Percentiles rank a stretch among this genome's conserved stretches.
phyloP scores from a whole-genome alignment of 2,113 vertebrate genomes.

The Notarius quadriscutis region DNA sequence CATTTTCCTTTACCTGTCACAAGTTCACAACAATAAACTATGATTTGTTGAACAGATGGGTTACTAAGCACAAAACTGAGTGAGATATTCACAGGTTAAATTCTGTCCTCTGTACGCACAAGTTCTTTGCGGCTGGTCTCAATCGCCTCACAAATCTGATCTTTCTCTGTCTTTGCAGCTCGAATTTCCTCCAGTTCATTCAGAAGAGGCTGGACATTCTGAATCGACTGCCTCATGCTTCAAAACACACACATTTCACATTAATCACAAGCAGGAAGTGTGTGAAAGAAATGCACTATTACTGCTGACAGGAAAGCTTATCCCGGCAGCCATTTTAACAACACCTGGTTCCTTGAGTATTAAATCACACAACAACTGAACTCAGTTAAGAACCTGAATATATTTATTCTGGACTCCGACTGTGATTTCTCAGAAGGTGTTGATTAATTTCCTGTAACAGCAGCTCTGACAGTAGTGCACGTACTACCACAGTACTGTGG shows the following conservation, averaged over 20 bases:
- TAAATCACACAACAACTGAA: not conserved
- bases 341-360: not conserved
- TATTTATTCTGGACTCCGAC: no score
- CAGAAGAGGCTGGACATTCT: constrained; percentile 27
- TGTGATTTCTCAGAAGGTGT: no score
- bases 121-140: constrained; percentile 27
- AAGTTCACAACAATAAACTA: not conserved
- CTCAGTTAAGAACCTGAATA: no score
- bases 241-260: constrained; percentile 8
- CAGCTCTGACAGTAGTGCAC: no score
- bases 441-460: no score
- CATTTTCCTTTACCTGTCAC: constrained; percentile 47
- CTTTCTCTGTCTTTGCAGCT: constrained; percentile 29
- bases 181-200: constrained; percentile 41
- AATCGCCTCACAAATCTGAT: not conserved
- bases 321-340: not conserved
- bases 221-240: constrained; percentile 41
- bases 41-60: not conserved
- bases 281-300: not conserved
- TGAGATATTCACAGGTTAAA: not conserved
- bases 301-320: not conserved
- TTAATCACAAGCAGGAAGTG: not conserved
- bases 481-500: no score
- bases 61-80: not conserved
- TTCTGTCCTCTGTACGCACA: constrained; percentile 28